These are phyloP conservation scores for Melipona quadrifasciata DNA, from an alignment of 1,140 invertebrate species.

Conservation along the genomic window DNA sequence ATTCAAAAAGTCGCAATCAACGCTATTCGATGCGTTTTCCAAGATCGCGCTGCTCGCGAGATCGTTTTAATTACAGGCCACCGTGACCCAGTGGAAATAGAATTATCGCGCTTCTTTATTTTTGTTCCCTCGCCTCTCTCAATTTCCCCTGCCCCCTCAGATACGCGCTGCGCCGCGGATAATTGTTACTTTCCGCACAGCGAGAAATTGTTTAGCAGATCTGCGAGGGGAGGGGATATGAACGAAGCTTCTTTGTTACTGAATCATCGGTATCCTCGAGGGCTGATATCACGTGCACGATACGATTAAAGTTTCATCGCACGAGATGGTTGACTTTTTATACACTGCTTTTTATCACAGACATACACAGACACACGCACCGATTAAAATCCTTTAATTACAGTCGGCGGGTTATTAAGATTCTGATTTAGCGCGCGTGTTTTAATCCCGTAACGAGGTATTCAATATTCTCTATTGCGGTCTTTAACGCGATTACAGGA, in stretches of 20 bases:
- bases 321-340: background rate
- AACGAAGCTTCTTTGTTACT: background rate
- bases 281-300: background rate
- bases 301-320: background rate
- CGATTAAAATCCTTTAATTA: slow-evolving; percentile 2
- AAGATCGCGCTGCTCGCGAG: slow-evolving; percentile 4
- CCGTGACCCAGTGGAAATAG: slow-evolving; percentile 26
- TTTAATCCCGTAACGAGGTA: background rate
- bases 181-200: slow-evolving; percentile 9
- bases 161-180: slow-evolving; percentile 1
- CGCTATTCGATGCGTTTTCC: slow-evolving; percentile 18
- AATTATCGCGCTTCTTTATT: slow-evolving; percentile 19
- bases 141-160: background rate
- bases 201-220: slow-evolving; percentile 7
- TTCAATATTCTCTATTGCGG: background rate
- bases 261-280: background rate
- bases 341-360: background rate
- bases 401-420: background rate
- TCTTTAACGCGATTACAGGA: background rate
- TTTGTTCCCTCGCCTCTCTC: background rate
- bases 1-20: slow-evolving; percentile 31
- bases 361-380: background rate
- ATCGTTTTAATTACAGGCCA: slow-evolving; percentile 28
- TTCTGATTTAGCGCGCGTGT: background rate
- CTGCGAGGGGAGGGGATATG: background rate